Evolutionary conservation across 2,113 vertebrate genomes (phyloP), one percentile per base, ranked within the genome.

Genomic region (Chunga burmeisteri): DNA sequence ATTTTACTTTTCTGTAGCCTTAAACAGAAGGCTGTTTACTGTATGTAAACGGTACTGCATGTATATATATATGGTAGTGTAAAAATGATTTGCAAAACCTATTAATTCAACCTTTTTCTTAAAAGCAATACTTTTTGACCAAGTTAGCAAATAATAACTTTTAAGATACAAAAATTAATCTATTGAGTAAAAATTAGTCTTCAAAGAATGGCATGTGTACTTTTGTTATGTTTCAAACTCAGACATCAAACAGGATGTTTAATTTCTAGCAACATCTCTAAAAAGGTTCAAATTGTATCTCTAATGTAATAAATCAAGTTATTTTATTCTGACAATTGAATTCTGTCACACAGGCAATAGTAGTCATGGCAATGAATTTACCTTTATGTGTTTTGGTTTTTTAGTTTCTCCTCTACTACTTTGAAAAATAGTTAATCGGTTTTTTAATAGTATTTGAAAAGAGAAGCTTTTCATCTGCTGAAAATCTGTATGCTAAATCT

Each of bases 391-490:
- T 65, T 70, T 72, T 9, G 2, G 4, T 32, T 73, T 46, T 85
- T 29, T 1, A 21, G 73, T 80, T 65, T 72, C 5, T 84, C 8
- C 10, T 74, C 16, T n/a, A 11, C 71, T 80, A 63, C 18, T 83
- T 92, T 65, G 81, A 96, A 79, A 90, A 70, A 52, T 29, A 84
- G 25, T 67, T 71, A 23, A 65, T 86, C 12, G 16, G 12, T 42
- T 95, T 89, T 58, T 13, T 72, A 68, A 56, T 38, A 53, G 8
- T 44, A 36, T 91, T 89, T 80, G 53, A 58, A 87, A 87, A 73
- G 49, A 85, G 30, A 18, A 75, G 25, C 56, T 95, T 93, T 90
- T 97, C 53, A 66, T 91, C 78, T 95, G 46, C 70, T 88, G 67
- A 42, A 17, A 77, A 77, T 82, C 53, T 80, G 22, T 91, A 46